Percentiles rank a stretch among this genome's conserved stretches.
These are phyloP conservation scores for Danio choprae DNA, from an alignment of 2,797 vertebrate species.

Conservation along the genomic window DNA sequence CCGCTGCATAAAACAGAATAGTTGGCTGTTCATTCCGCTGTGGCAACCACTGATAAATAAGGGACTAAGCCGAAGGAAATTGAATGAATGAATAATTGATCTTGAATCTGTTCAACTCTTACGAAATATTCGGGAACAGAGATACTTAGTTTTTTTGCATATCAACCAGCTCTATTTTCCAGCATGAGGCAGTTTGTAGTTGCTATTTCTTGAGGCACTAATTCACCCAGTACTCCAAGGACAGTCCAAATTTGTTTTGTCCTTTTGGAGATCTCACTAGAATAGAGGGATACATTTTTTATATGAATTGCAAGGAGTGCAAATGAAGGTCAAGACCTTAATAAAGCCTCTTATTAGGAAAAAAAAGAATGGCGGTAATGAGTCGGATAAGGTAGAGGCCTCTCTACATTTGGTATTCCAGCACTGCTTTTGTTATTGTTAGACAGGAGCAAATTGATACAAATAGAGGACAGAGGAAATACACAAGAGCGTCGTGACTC, in stretches of 20 bases:
- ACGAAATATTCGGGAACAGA: too few species aligned
- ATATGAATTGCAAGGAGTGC: constrained; percentile 18
- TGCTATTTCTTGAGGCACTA: constrained; percentile 13
- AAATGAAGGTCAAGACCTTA: constrained; percentile 50
- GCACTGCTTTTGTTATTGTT: constrained; percentile 35
- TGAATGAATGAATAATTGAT: too few species aligned
- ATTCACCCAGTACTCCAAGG: constrained; percentile 37
- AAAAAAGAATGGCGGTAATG: constrained; percentile 43
- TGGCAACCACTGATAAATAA: too few species aligned
- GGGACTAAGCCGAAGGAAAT: too few species aligned
- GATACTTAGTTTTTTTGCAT: too few species aligned
- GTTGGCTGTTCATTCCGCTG: too few species aligned
- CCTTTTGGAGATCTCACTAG: constrained; percentile 35
- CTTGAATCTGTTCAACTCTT: too few species aligned
- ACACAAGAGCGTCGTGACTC: constrained; percentile 22
- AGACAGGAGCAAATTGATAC: constrained; percentile 50
- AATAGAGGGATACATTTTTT: constrained; percentile 19
- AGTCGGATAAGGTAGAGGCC: constrained; percentile 32
- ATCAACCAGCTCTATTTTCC: neutral
- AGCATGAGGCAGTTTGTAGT: neutral
- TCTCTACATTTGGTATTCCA: constrained; percentile 50
- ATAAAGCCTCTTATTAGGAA: constrained; percentile 48
- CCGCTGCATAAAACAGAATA: too few species aligned
- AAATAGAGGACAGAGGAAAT: constrained; percentile 56
- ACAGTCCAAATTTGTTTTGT: constrained; percentile 38